Evolutionary conservation across 2,113 vertebrate genomes (phyloP), one percentile per base, ranked within the genome.

Genomic region (Cnemophilus loriae): DNA sequence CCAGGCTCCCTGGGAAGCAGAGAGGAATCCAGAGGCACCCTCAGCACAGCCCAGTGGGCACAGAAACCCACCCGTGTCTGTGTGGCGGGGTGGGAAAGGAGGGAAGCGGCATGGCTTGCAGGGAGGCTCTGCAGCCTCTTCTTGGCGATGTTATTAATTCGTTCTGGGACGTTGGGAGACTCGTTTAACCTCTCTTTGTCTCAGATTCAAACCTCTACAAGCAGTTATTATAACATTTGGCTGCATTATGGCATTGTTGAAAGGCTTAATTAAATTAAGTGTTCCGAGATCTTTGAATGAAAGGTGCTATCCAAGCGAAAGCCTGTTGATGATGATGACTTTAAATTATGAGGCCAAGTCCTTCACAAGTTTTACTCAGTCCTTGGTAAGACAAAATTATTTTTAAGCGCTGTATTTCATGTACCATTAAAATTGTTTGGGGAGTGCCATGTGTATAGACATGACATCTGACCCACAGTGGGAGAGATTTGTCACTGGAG

Each of bases 221-320:
- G 94, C 73, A 84, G 95, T 96, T 96, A 95, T 96, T 96, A 92
- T 96, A 95, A 96, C 92, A 96, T 95, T 96, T 96, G 96, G 92
- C 92, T 96, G 95, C 73, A 24, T 96, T 57, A 91, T 73, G 90
- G 80, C 84, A 91, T 95, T 96, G 96, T 95, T 97, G 95, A 96
- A 97, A 97, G 95, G 90, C 90, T 94, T 96, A 96, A 96, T 97
- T 96, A 95, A 96, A 96, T 95, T 93, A 96, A 97, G 92, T 87
- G 93, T 89, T 94, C 88, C 1, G 90, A 96, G 92, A 95, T 95
- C 76, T 94, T 96, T 94, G 95, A 94, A 92, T 93, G 94, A 96
- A 96, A 96, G 96, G 93, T 97, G 90, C 90, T 97, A 96, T 96
- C 94, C 95, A 96, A 96, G 69, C 57, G 69, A 95, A 96, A 89